Percentiles rank a stretch among this genome's conserved stretches.
phyloP scores from a whole-genome alignment of 2,888 invertebrate genomes.

The Napeogenes sylphis region DNA sequence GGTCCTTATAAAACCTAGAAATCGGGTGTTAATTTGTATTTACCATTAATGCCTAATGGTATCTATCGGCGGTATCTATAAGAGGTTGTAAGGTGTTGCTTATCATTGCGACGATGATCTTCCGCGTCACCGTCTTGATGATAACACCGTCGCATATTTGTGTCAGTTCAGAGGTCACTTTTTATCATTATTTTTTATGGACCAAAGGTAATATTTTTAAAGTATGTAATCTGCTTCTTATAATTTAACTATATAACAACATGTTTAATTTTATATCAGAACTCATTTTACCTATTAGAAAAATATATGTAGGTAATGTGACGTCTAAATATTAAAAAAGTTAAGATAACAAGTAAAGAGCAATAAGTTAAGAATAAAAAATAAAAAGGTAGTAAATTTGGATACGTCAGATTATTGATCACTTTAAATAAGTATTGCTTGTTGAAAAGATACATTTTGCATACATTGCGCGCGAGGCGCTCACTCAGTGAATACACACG shows the following conservation, averaged over 20 bases:
- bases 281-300: background rate
- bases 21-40: no score
- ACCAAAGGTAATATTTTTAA: background rate
- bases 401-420: slow-evolving; percentile 30
- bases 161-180: background rate
- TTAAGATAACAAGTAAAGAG: background rate
- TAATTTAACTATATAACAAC: background rate
- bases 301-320: background rate
- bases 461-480: slow-evolving; percentile 29
- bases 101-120: no score
- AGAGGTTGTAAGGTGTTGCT: no score
- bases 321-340: no score
- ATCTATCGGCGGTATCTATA: no score
- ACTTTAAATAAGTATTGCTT: slow-evolving; percentile 28
- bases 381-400: slow-evolving; percentile 18
- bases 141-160: background rate
- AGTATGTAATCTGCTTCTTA: background rate
- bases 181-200: background rate
- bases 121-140: background rate
- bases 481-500: slow-evolving; percentile 36
- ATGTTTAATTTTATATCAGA: background rate
- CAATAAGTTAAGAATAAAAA: slow-evolving; percentile 8
- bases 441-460: slow-evolving; percentile 26
- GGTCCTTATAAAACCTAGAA: no score
- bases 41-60: no score